phyloP scores from a whole-genome alignment of 2,888 invertebrate species.

The Holacanthella duospinosa region DNA sequence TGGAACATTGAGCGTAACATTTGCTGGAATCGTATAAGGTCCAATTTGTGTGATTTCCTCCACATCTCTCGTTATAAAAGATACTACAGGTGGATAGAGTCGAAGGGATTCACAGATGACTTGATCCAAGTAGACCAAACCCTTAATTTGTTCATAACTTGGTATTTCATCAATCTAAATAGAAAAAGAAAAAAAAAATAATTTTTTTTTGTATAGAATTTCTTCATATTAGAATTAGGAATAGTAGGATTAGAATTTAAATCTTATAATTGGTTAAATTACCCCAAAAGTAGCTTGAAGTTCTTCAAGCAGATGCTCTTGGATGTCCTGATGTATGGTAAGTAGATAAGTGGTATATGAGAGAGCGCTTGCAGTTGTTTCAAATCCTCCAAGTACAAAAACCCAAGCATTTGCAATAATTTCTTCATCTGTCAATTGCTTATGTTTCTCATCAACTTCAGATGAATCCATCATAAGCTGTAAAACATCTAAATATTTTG shows the following conservation, averaged over 20 bases:
- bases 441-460: slow-evolving; percentile 13
- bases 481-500: slow-evolving; percentile 40
- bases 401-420: slow-evolving; percentile 43
- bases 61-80: slow-evolving; percentile 34
- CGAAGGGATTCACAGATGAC: slow-evolving; percentile 43
- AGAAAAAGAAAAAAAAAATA: not conserved
- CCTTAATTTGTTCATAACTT: slow-evolving; percentile 40
- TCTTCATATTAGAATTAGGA: not conserved
- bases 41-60: slow-evolving; percentile 25
- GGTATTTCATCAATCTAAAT: slow-evolving; percentile 30
- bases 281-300: slow-evolving; percentile 37
- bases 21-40: slow-evolving; percentile 23
- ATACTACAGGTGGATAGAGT: slow-evolving; percentile 41
- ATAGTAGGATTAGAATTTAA: not conserved
- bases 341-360: slow-evolving; percentile 44
- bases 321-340: slow-evolving; percentile 44
- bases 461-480: slow-evolving; percentile 43
- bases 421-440: slow-evolving; percentile 39
- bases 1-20: slow-evolving; percentile 30
- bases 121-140: slow-evolving; percentile 43
- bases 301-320: slow-evolving; percentile 43
- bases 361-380: slow-evolving; percentile 47
- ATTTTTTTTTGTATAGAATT: not conserved
- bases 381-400: slow-evolving; percentile 47
- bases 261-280: not conserved